phyloP scores from a whole-genome alignment of 2,113 vertebrate species.

The Mirounga angustirostris region DNA sequence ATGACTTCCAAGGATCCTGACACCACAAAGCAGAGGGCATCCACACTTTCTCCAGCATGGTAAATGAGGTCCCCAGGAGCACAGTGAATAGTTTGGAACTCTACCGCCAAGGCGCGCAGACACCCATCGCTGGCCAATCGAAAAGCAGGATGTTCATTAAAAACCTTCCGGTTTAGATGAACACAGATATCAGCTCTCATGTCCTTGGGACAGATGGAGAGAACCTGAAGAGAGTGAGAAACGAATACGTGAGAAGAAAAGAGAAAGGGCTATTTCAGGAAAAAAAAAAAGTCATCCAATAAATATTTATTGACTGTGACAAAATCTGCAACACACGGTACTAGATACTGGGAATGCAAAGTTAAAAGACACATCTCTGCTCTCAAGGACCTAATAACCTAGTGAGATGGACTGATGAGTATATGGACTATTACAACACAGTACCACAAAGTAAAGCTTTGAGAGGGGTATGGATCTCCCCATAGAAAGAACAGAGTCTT shows the following conservation, averaged over 20 bases:
- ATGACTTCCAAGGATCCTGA: constrained; percentile 98
- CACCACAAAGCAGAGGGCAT: constrained; percentile 97
- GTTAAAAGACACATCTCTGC: neutral
- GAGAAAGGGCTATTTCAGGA: neutral
- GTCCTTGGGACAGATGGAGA: constrained; percentile 98
- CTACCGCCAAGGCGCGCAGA: constrained; percentile 95
- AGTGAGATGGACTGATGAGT: neutral
- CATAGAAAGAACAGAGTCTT: neutral
- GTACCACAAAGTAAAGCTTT: neutral
- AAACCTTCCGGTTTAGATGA: constrained; percentile 97
- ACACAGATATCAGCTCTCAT: constrained; percentile 99
- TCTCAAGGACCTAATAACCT: neutral
- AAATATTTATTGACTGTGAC: neutral
- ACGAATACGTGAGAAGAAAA: constrained; percentile 13
- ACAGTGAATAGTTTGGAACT: constrained; percentile 98
- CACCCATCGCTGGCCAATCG: constrained; percentile 97
- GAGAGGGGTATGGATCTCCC: neutral
- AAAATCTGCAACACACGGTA: neutral
- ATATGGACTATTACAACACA: neutral
- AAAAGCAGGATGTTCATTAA: constrained; percentile 98
- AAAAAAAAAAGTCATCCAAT: neutral
- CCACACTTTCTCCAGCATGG: constrained; percentile 96
- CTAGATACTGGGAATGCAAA: neutral
- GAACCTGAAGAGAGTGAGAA: constrained; percentile 89
- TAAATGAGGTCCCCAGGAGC: constrained; percentile 98